Conservation (phyloP, 2,888 invertebrate genomes). For the Nymphalis polychloros region DNA sequence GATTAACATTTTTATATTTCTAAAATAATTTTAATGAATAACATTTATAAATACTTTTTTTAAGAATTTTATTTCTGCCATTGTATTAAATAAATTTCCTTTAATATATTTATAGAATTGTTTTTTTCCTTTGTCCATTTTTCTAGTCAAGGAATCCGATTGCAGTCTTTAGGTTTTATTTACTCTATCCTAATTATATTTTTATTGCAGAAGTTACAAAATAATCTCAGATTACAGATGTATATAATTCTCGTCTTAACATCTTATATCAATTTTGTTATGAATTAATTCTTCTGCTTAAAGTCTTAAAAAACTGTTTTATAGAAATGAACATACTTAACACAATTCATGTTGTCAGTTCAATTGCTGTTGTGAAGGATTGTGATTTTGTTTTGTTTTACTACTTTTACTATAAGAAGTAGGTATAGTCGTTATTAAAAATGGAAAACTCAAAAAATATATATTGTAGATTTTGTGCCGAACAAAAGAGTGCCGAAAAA, state of each 20-base stretch:
- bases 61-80: too few relatives aligned
- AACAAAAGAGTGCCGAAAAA: constrained; percentile 57
- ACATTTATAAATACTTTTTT: too few relatives aligned
- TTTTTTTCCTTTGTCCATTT: too few relatives aligned
- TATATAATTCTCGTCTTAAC: not conserved
- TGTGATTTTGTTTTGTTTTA: not conserved
- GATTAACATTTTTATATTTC: too few relatives aligned
- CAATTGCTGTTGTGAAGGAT: constrained; percentile 18
- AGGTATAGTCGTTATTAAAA: not conserved
- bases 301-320: not conserved
- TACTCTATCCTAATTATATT: not conserved
- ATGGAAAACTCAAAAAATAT: constrained; percentile 53
- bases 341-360: not conserved
- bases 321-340: not conserved
- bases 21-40: too few relatives aligned
- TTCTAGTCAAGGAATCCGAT: not conserved
- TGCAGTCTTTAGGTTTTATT: not conserved
- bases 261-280: not conserved
- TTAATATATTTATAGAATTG: too few relatives aligned
- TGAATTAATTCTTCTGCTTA: not conserved
- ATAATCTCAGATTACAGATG: not conserved
- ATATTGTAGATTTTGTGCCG: constrained; percentile 69
- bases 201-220: constrained; percentile 1
- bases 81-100: too few relatives aligned
- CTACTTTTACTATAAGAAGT: not conserved